Evolutionary conservation across 2,888 invertebrate species (phyloP).

Genomic region (Laspeyria flexula): DNA sequence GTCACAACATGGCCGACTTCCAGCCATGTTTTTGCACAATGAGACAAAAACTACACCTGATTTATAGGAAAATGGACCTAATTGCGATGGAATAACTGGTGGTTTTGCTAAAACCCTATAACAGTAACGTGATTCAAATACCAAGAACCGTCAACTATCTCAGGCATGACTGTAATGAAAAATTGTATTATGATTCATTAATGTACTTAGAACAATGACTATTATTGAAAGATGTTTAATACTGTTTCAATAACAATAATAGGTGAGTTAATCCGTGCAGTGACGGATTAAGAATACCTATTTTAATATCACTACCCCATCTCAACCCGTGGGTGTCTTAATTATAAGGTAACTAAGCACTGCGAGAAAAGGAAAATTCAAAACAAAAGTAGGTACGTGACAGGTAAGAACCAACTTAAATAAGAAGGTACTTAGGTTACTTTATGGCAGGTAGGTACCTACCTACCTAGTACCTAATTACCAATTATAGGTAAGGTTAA

Average conservation of each 20-base stretch:
- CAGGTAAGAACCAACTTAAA: no score
- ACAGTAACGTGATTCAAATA: neutral
- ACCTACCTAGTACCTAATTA: neutral
- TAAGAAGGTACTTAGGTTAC: no score
- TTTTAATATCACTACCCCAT: no score
- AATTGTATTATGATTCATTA: constrained; percentile 28
- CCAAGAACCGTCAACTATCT: neutral
- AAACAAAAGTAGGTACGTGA: no score
- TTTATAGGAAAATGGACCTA: constrained; percentile 23
- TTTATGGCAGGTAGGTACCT: neutral
- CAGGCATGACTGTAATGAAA: constrained; percentile 14
- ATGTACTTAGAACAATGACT: neutral
- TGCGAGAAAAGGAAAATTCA: no score
- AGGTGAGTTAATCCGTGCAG: no score
- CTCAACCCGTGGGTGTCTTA: no score
- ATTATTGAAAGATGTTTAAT: neutral
- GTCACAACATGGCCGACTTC: constrained; percentile 41
- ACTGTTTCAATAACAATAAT: neutral
- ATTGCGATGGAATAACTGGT: rapidly evolving
- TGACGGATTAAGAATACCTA: no score
- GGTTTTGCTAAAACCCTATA: neutral
- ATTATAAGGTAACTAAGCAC: no score
- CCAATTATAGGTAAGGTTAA: no score
- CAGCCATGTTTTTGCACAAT: constrained; percentile 15
- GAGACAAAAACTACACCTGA: neutral